These are phyloP conservation scores for Dynastes tityus DNA, from an alignment of 2,888 invertebrate genomes.

Conservation along the genomic window DNA sequence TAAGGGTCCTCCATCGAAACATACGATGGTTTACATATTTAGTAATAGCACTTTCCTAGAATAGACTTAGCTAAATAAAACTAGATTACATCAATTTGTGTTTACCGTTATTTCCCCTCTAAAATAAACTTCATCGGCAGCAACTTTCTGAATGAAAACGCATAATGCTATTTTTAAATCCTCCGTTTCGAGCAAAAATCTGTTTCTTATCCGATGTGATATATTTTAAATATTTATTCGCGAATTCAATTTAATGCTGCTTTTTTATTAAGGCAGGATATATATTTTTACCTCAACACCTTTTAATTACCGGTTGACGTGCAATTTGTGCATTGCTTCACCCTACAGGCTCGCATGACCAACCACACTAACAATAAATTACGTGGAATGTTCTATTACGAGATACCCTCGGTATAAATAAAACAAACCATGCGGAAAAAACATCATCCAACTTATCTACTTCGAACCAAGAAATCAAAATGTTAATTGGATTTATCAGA, in stretches of 20 bases:
- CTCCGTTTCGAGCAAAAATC: too few species aligned
- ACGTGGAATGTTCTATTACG: slow-evolving; percentile 9
- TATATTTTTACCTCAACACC: slow-evolving; percentile 26
- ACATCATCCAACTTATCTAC: neutral
- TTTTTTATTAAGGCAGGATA: slow-evolving; percentile 9
- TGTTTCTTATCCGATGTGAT: neutral
- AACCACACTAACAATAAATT: slow-evolving; percentile 29
- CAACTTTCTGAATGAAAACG: too few species aligned
- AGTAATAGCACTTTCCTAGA: too few species aligned
- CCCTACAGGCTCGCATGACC: slow-evolving; percentile 24
- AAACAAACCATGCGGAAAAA: neutral
- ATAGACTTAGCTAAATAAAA: too few species aligned
- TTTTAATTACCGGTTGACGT: slow-evolving; percentile 24
- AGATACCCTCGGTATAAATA: slow-evolving; percentile 8
- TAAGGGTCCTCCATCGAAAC: too few species aligned
- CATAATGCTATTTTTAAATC: too few species aligned
- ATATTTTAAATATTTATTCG: neutral
- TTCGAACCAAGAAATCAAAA: slow-evolving; percentile 21
- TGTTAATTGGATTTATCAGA: slow-evolving; percentile 25
- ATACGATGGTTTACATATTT: too few species aligned
- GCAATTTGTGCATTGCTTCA: slow-evolving; percentile 35
- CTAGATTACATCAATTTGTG: too few species aligned
- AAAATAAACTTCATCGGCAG: too few species aligned
- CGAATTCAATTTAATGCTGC: slow-evolving; percentile 1
- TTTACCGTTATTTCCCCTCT: too few species aligned